Evolutionary conservation across 2,888 invertebrate species (phyloP).

Genomic region (Clistopyga incitator): DNA sequence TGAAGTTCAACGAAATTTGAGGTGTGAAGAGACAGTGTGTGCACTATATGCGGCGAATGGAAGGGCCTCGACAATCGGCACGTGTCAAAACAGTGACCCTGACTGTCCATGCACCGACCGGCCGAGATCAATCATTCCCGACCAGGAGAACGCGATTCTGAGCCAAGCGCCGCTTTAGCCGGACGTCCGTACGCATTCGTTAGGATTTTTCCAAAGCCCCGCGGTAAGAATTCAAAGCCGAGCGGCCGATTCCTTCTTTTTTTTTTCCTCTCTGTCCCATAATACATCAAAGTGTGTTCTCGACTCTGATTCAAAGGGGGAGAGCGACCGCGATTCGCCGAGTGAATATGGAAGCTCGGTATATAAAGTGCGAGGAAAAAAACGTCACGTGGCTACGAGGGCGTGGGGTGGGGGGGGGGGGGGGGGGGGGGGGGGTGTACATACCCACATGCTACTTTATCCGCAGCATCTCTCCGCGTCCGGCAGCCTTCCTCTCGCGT

Average conservation of each 20-base stretch:
- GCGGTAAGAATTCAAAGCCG: conserved; percentile 15
- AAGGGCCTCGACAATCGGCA: too few species aligned
- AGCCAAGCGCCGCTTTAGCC: too few species aligned
- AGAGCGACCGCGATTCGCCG: conserved; percentile 26
- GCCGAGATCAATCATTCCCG: too few species aligned
- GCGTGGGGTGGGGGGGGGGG: background rate
- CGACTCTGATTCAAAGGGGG: conserved; percentile 43
- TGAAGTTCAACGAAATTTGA: too few species aligned
- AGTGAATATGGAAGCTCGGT: conserved; percentile 24
- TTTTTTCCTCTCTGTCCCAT: background rate
- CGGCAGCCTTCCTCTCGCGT: conserved; percentile 8
- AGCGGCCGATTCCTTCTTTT: background rate
- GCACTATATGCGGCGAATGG: too few species aligned
- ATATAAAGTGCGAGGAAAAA: conserved; percentile 7
- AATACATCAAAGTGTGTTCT: conserved; percentile 41
- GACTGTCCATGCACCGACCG: too few species aligned
- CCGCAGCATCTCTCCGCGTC: conserved; percentile 19
- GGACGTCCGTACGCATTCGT: too few species aligned
- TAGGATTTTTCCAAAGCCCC: conserved; percentile 4
- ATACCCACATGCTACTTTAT: conserved; percentile 21
- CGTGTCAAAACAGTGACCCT: too few species aligned
- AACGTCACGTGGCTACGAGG: conserved; percentile 49
- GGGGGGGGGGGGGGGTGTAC: conserved; percentile 1
- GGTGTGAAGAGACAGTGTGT: too few species aligned
- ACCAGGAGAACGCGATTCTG: too few species aligned